Evolutionary conservation across 53 echinoderm and acorn worm species (phyloP), one percentile per base, ranked within the genome.

Genomic region (Glandiceps talaboti): DNA sequence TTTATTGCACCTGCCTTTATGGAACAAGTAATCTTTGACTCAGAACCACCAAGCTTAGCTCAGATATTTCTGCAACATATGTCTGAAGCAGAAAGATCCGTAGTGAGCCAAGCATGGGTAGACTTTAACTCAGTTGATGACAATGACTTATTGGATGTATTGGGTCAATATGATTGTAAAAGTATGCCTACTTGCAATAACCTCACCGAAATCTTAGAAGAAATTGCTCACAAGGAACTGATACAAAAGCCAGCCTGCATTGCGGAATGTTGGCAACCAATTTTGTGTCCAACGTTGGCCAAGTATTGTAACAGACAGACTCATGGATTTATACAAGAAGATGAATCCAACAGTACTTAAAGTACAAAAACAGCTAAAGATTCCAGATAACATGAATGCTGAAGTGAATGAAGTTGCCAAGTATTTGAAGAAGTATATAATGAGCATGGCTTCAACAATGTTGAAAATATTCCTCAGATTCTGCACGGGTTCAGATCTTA

Each of bases 1-100:
- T 79, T 33, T 30, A 31, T 90, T 14, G 74, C 84, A 1, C 85
- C 87, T 30, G 73, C 64, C 6, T 89, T 89, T 79, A 80, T 82
- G 76, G 64, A 45, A 45, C 6, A 45, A 45, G 20, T 45, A 12
- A 45, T 45, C 64, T 45, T 45, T 45, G 20, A 45, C 20, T 45
- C 64, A 12, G 64, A 45, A 45, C 64, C 64, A 45, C 64, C 6
- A 45, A 45, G 64, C 64, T 45, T 45, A 45, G 64, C 64, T 45
- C 6, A 45, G 6, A 75, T 81, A 25, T 83, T n/a, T 77, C 33
- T 89, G 31, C 27, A 82, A 30, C 81, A 75, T 29, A 73, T 88
- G 28, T 80, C 83, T 20, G 80, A 82, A 45, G 29, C 30, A 28
- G 83, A 89, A 73, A 76, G 80, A 29, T 29, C 76, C 1, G 32